Percentiles rank a stretch among this genome's conserved stretches.
These are phyloP conservation scores for Rhabdornis inornatus DNA, from an alignment of 2,113 vertebrate species.

Conservation along the genomic window DNA sequence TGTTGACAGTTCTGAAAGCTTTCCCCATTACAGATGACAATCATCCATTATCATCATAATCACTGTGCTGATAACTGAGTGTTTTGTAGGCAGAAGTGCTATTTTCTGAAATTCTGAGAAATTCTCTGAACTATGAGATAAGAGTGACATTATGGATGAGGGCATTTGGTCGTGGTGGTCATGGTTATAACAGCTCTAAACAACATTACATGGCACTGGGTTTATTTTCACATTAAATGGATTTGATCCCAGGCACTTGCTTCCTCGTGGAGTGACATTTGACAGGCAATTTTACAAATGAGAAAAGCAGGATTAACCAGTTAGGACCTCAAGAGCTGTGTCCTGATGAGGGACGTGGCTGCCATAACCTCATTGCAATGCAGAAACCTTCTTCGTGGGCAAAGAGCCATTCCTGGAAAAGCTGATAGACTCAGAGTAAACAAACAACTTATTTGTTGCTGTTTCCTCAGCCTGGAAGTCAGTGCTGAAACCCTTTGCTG, in stretches of 20 bases:
- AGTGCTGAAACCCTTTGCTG: not conserved
- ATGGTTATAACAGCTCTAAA: not conserved
- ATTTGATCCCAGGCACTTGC: not conserved
- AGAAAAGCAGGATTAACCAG: not conserved
- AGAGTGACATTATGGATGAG: not conserved
- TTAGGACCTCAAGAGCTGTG: not conserved
- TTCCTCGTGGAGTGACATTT: not conserved
- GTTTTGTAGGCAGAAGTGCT: constrained; percentile 38
- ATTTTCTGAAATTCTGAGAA: constrained; percentile 44
- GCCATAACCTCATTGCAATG: not conserved
- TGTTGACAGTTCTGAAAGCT: constrained; percentile 50
- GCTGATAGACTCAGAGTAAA: not conserved
- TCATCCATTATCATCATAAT: constrained; percentile 16
- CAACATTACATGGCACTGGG: not conserved
- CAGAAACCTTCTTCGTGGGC: not conserved
- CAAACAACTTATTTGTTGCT: not conserved
- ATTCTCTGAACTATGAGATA: not conserved
- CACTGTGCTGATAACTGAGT: not conserved
- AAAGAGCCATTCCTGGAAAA: not conserved
- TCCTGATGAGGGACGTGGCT: not conserved
- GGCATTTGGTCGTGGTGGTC: not conserved
- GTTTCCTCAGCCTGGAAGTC: not conserved
- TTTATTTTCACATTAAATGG: constrained; percentile 17
- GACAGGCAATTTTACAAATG: not conserved
- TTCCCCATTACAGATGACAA: constrained; percentile 32